Evolutionary conservation across 2,797 vertebrate species (phyloP).

Genomic region (Perodicticus potto): DNA sequence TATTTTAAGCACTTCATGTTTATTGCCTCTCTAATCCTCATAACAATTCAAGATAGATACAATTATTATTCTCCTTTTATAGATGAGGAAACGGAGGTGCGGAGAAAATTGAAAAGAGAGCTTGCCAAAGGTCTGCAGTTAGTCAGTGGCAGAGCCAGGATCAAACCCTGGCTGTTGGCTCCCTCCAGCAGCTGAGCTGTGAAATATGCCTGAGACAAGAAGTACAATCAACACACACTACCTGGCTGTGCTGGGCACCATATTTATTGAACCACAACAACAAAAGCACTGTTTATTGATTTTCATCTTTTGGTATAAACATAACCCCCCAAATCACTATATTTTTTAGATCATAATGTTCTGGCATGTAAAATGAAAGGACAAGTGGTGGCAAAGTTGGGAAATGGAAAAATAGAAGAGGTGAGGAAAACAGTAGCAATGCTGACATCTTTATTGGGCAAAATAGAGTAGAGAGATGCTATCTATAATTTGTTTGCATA

Average conservation of each 20-base stretch:
- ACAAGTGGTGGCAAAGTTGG: neutral
- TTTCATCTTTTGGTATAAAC: constrained; percentile 1
- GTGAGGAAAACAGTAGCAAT: neutral
- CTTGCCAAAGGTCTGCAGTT: neutral
- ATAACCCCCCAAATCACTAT: neutral
- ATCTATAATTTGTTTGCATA: neutral
- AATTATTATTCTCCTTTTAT: constrained; percentile 13
- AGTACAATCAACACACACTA: accelerated
- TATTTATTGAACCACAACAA: constrained; percentile 1
- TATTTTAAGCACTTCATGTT: neutral
- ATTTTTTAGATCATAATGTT: neutral
- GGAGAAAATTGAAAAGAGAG: neutral
- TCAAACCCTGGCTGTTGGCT: neutral
- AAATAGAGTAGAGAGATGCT: neutral
- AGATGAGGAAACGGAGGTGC: neutral
- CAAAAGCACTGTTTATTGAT: neutral
- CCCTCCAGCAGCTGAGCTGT: neutral
- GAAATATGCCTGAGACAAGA: neutral
- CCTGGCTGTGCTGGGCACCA: neutral
- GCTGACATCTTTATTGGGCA: neutral
- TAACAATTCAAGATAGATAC: neutral
- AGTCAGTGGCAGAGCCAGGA: neutral
- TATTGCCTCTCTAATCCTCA: neutral
- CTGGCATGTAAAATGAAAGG: constrained; percentile 17
- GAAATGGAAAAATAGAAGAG: constrained; percentile 1